Evolutionary conservation across 92 coral and sea anemone genomes (phyloP).

Genomic region (Parazoanthus atlanticus): DNA sequence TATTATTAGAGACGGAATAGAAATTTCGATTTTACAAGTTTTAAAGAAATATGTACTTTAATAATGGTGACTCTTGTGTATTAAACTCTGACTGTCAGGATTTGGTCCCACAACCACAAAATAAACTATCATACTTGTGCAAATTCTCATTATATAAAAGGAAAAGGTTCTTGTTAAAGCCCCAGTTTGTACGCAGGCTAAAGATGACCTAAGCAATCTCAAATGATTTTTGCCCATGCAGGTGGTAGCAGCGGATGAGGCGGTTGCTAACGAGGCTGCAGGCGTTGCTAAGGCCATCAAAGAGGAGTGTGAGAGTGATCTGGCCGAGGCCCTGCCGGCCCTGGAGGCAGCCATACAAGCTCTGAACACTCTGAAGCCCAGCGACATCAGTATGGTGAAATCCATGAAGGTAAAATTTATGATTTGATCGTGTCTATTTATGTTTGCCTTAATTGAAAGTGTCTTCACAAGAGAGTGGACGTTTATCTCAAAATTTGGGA

Average conservation of each 20-base stretch:
- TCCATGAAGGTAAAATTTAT: conserved; percentile 84
- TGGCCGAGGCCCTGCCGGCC: conserved; percentile 98
- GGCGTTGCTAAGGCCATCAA: conserved; percentile 98
- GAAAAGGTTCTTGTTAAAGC: too few relatives aligned
- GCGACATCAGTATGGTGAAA: conserved; percentile 99
- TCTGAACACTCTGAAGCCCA: conserved; percentile 94
- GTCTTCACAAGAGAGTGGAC: too few relatives aligned
- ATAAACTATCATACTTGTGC: too few relatives aligned
- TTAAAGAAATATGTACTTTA: too few relatives aligned
- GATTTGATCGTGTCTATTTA: background rate
- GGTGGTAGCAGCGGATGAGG: conserved; percentile 99
- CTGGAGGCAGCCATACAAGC: conserved; percentile 99
- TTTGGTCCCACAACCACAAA: too few relatives aligned
- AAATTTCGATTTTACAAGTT: too few relatives aligned
- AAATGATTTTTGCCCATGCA: background rate
- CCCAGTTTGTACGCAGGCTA: background rate
- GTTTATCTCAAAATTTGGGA: too few relatives aligned
- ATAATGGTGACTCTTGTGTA: too few relatives aligned
- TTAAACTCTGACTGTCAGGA: too few relatives aligned
- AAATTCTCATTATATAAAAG: too few relatives aligned
- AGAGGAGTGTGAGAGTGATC: conserved; percentile 97
- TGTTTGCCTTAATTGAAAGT: background rate
- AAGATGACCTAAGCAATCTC: background rate
- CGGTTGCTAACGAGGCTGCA: conserved; percentile 99
- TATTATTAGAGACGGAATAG: too few relatives aligned